Conservation (phyloP, 2,888 invertebrate species). For the Ochropacha duplaris region DNA sequence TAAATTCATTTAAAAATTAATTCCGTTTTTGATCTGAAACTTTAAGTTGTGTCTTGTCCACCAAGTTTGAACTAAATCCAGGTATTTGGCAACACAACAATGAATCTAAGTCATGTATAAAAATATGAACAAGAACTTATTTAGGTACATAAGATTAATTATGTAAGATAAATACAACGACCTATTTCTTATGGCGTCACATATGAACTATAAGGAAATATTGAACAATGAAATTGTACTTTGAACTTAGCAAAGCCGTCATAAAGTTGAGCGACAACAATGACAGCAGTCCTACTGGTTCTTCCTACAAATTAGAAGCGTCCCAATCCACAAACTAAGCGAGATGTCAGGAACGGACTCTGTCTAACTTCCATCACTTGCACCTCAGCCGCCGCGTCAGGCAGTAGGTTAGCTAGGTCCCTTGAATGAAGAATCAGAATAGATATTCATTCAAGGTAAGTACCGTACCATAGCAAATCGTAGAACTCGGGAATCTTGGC, state of each 20-base stretch:
- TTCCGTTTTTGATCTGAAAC: background rate
- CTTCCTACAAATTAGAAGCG: conserved; percentile 41
- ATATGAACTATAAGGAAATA: background rate
- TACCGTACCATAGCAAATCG: too few species aligned
- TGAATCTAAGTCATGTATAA: background rate
- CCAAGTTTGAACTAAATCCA: background rate
- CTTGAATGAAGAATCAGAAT: too few species aligned
- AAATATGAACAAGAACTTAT: background rate
- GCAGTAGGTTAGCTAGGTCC: background rate
- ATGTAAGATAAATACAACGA: background rate
- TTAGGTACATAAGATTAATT: too few species aligned
- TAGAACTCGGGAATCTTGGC: too few species aligned
- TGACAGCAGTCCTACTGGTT: conserved; percentile 31
- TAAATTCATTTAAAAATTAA: background rate
- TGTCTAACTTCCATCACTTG: conserved; percentile 12
- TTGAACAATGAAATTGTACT: background rate
- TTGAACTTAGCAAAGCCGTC: background rate
- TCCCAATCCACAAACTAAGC: conserved; percentile 48
- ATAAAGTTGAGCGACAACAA: background rate
- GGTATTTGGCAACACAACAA: background rate
- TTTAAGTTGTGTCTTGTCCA: background rate
- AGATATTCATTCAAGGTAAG: too few species aligned
- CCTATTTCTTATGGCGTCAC: background rate
- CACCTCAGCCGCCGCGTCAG: conserved; percentile 2
- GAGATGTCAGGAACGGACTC: conserved; percentile 48